phyloP scores from a whole-genome alignment of 2,797 vertebrate genomes.

The Tamandua tetradactyla region DNA sequence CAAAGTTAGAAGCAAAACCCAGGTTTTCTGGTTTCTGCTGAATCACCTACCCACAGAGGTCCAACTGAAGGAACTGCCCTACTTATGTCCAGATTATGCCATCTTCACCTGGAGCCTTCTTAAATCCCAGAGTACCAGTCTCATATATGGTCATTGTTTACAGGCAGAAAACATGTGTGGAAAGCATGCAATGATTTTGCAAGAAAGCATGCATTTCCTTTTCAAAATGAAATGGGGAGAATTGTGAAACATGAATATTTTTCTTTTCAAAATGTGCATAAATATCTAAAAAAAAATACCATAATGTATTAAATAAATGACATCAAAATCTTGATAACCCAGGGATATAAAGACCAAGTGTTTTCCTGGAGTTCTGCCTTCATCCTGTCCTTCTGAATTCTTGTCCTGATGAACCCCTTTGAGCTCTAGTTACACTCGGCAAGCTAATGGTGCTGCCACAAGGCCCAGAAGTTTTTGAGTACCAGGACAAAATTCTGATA shows the following conservation, averaged over 20 bases:
- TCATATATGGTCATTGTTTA: background rate
- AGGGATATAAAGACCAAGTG: background rate
- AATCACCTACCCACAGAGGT: background rate
- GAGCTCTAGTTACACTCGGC: background rate
- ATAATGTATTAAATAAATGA: background rate
- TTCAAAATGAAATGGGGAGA: background rate
- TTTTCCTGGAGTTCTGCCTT: background rate
- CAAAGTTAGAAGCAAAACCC: background rate
- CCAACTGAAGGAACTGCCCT: background rate
- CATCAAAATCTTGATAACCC: background rate
- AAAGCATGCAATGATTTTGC: background rate
- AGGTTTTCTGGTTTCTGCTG: background rate
- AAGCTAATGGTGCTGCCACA: background rate
- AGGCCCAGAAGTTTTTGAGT: background rate
- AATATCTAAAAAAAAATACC: background rate
- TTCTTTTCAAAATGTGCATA: slow-evolving; percentile 12
- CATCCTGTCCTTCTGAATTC: background rate
- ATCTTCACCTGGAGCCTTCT: background rate
- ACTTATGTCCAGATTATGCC: background rate
- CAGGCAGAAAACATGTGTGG: background rate
- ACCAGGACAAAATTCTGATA: background rate
- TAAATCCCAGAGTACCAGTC: background rate
- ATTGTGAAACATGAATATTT: background rate
- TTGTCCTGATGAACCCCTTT: background rate
- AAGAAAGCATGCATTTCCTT: slow-evolving; percentile 14